Percentiles rank a stretch among this genome's conserved stretches.
These are phyloP conservation scores for Sander vitreus DNA, from an alignment of 2,113 vertebrate species.

Conservation along the genomic window DNA sequence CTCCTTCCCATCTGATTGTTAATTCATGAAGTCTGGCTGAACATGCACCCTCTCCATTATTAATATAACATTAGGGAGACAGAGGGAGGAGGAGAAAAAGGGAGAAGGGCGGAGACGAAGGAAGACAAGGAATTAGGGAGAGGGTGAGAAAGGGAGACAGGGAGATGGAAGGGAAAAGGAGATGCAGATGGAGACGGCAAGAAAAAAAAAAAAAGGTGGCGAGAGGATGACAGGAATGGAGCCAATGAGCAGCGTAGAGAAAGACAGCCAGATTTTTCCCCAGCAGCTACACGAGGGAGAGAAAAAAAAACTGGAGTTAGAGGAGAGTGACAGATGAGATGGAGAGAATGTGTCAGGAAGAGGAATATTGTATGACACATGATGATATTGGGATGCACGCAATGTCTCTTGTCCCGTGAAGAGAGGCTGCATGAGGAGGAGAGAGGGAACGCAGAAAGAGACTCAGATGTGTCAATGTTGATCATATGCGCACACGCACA, in stretches of 20 bases:
- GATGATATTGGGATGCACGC: conserved; percentile 51
- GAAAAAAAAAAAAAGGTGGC: not conserved
- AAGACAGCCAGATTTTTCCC: conserved; percentile 32
- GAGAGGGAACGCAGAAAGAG: conserved; percentile 14
- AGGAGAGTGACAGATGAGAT: conserved; percentile 53
- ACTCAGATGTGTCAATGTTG: conserved; percentile 50
- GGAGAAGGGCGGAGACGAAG: not conserved
- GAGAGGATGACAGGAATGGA: conserved; percentile 15
- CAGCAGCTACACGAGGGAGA: conserved; percentile 29
- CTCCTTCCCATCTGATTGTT: conserved; percentile 81
- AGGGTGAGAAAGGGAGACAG: not conserved
- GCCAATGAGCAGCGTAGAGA: conserved; percentile 18
- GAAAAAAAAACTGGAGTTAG: conserved; percentile 1
- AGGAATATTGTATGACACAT: conserved; percentile 47
- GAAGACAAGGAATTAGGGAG: conserved; percentile 5
- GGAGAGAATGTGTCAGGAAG: conserved; percentile 48
- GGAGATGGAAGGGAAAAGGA: not conserved
- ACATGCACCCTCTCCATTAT: conserved; percentile 84
- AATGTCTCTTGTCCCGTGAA: conserved; percentile 34
- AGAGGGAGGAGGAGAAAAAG: conserved; percentile 44
- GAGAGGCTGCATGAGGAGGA: not conserved
- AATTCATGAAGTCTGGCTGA: conserved; percentile 85
- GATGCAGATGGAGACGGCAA: not conserved
- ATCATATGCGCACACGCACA: conserved; percentile 48
- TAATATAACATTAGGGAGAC: conserved; percentile 84